Evolutionary conservation across 2,888 invertebrate species (phyloP), one percentile per base, ranked within the genome.

Genomic region (Drosophila mercatorum): DNA sequence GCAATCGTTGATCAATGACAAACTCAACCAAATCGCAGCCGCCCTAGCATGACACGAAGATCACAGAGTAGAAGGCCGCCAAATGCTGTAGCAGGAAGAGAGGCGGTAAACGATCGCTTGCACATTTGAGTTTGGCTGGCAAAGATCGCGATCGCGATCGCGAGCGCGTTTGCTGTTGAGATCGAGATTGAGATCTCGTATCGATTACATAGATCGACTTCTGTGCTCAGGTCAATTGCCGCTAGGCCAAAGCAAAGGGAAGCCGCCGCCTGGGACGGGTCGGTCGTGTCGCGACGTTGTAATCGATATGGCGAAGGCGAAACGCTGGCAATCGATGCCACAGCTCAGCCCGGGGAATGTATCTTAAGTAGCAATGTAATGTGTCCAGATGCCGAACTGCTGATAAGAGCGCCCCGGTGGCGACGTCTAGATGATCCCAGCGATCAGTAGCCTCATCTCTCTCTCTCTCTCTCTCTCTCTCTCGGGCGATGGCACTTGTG

Each of bases 171-270:
- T 8, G 36, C 46, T 38, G 65, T 60, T 57, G 57, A 57, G 57
- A 81, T 77, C 56, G 40, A 31, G 61, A 81, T 77, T 59, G 43
- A 31, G 61, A 56, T 61, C 53, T 52, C 51, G 78, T 90, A 91
- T 91, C 87, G 84, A 90, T 91, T 91, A 87, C 90, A 90, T 81
- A 87, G 80, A 77, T 85, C 85, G 83, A 88, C 90, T 88, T 85
- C 88, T 87, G 88, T 87, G 78, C 72, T 68, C 85, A 73, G 87
- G 88, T 87, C 89, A 87, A 87, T 89, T 87, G 87, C 81, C 72
- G 68, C 38, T 52, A 65, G 82, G 58, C 78, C 81, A 60, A 47
- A 34, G 64, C 62, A 77, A 77, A 73, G 72, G 56, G 70, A 75
- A 62, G 79, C 75, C 59, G 78, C 73, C 60, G 31, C 53, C 51